Evolutionary conservation across 1,140 invertebrate genomes (phyloP).

Genomic region (Homalodisca vitripennis): DNA sequence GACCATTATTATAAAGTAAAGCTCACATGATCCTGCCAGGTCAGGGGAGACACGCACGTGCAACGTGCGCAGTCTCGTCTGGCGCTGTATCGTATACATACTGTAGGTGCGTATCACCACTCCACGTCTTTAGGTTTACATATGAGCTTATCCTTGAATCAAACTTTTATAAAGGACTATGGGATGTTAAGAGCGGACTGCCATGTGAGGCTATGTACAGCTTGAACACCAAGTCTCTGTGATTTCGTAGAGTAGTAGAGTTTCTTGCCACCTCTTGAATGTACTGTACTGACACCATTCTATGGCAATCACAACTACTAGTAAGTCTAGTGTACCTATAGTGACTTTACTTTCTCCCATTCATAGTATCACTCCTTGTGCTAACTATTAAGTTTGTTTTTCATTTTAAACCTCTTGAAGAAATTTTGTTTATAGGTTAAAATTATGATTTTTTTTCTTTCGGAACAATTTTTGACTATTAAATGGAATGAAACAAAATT

Average conservation of each 20-base stretch:
- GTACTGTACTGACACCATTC: constrained; percentile 1
- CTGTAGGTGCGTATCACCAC: no score
- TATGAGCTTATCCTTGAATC: constrained; percentile 28
- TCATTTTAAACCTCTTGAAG: no score
- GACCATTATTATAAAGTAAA: constrained; percentile 23
- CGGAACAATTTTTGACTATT: no score
- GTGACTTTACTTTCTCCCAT: no score
- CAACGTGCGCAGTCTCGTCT: background rate
- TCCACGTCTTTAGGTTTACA: constrained; percentile 21
- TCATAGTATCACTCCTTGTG: no score
- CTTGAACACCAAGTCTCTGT: constrained; percentile 21
- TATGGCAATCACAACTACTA: constrained; percentile 17
- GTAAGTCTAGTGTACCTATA: no score
- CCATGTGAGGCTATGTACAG: no score
- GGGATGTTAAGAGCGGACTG: constrained; percentile 24
- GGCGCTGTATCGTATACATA: no score
- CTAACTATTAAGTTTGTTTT: no score
- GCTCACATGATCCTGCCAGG: constrained; percentile 28
- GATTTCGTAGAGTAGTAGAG: constrained; percentile 9
- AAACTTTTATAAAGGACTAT: constrained; percentile 10
- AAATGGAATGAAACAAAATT: no score
- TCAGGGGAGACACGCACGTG: background rate
- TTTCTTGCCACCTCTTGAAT: background rate
- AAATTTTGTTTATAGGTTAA: no score
- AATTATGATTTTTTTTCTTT: no score